These are phyloP conservation scores for Kryptopterus vitreolus DNA, from an alignment of 2,797 vertebrate species.

Conservation along the genomic window DNA sequence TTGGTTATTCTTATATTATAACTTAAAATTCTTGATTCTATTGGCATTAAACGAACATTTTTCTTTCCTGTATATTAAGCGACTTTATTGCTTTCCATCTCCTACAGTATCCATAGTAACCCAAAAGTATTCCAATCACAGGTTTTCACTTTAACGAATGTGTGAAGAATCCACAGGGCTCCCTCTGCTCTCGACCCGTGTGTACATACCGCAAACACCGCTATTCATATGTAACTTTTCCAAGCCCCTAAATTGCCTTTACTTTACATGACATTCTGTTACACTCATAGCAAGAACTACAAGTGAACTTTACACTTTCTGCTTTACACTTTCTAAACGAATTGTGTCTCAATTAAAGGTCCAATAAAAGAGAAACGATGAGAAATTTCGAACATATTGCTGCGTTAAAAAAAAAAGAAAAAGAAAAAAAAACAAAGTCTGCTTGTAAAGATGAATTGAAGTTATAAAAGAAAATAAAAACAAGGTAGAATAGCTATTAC, in stretches of 20 bases:
- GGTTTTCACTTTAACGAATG: slow-evolving; percentile 10
- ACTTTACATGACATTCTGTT: no score
- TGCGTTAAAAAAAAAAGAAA: background rate
- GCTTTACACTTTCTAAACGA: background rate
- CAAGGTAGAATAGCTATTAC: slow-evolving; percentile 31
- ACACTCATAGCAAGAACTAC: background rate
- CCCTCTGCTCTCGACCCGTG: background rate
- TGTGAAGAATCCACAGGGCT: slow-evolving; percentile 13
- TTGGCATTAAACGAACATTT: background rate
- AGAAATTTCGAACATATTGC: no score
- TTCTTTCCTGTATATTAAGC: background rate
- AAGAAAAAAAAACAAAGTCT: background rate
- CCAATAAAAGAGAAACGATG: background rate
- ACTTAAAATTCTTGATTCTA: background rate
- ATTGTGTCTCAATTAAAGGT: background rate
- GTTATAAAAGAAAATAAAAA: background rate
- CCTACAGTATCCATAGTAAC: slow-evolving; percentile 11
- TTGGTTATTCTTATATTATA: background rate
- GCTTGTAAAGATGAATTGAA: background rate
- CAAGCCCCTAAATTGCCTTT: background rate
- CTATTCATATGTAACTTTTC: background rate
- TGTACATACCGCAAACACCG: background rate
- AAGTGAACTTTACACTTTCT: background rate
- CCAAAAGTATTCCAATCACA: slow-evolving; percentile 5
- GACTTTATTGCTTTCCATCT: background rate